Evolutionary conservation across 37 sponge, comb jelly and placozoan genomes (phyloP), one percentile per base, ranked within the genome.

Genomic region (Beroe ovata): DNA sequence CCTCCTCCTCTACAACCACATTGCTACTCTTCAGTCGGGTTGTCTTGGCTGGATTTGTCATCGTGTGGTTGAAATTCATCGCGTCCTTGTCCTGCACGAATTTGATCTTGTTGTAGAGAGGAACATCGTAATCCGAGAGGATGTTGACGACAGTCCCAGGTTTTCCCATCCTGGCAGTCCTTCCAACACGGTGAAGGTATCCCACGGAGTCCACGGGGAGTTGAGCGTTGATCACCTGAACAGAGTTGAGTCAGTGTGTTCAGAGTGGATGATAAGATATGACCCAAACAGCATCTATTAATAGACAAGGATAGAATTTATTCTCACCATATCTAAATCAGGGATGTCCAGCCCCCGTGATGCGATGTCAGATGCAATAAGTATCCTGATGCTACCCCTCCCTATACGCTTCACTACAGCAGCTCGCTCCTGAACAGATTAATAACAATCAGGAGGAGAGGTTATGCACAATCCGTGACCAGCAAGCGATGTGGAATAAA

Each of bases 161-260:
- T n/a, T 77, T 77, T 8, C 84, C 84, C 84, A 77, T 77, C 28
- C 84, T 1, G 22, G 84, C 84, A 8, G 84, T 77, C 1, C 84
- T 30, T 2, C 84, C 84, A 42, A 54, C 84, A 16, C 84, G 41
- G 84, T 77, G 84, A 6, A 77, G 54, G 47, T 77, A 77, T 0
- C 54, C 84, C 21, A 36, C 38, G 0, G 84, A 26, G 54, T 77
- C 84, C 1, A 77, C 84, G 41, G 84, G 84, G 25, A 77, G 28
- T 54, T 77, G 84, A 22, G 47, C 84, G 47, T 77, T 77, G 21
- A 77, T 77, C 8, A 77, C 84, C 84, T 77, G 84, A n/a, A n/a
- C n/a, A n/a, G n/a, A n/a, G n/a, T n/a, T n/a, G n/a, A n/a, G n/a
- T n/a, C n/a, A n/a, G n/a, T n/a, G n/a, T n/a, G n/a, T n/a, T n/a